phyloP scores from a whole-genome alignment of 2,888 invertebrate genomes.

The Agrochola lychnidis region DNA sequence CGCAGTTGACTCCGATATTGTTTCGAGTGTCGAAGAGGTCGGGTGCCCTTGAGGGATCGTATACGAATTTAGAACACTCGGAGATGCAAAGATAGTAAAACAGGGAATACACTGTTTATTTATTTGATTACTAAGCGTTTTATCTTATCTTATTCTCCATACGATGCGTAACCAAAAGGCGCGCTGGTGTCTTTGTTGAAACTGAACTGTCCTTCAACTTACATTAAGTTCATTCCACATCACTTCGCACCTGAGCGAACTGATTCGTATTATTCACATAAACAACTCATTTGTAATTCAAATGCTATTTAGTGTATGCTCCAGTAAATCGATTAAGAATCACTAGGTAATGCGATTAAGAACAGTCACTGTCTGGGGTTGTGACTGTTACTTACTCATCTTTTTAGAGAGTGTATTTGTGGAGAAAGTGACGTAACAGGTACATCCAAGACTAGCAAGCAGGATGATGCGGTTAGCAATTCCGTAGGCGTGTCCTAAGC shows the following conservation, averaged over 20 bases:
- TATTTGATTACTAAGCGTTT: conserved; percentile 56
- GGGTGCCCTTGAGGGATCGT: conserved; percentile 71
- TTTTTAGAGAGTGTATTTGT: conserved; percentile 40
- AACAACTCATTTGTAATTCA: conserved; percentile 67
- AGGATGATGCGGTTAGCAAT: neutral
- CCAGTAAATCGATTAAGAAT: conserved; percentile 64
- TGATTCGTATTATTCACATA: conserved; percentile 55
- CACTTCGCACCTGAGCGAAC: conserved; percentile 59
- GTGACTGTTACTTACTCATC: conserved; percentile 32
- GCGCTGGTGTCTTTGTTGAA: conserved; percentile 61
- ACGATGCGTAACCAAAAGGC: conserved; percentile 44
- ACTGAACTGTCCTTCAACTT: conserved; percentile 71
- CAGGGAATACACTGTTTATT: conserved; percentile 59
- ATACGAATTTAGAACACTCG: conserved; percentile 69
- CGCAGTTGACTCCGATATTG: neutral
- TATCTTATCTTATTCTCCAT: conserved; percentile 69
- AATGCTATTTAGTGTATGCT: conserved; percentile 65
- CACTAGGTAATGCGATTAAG: conserved; percentile 50
- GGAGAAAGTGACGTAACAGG: conserved; percentile 40
- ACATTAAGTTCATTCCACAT: conserved; percentile 65
- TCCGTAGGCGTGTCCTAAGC: neutral
- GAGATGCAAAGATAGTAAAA: conserved; percentile 52
- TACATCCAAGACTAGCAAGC: neutral
- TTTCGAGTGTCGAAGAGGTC: conserved; percentile 11
- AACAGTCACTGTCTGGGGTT: conserved; percentile 48